A percentile compares a stretch with the other conserved stretches of the same genome.
Evolutionary conservation across 2,113 vertebrate genomes (phyloP).

Genomic region (Rhabdornis inornatus): DNA sequence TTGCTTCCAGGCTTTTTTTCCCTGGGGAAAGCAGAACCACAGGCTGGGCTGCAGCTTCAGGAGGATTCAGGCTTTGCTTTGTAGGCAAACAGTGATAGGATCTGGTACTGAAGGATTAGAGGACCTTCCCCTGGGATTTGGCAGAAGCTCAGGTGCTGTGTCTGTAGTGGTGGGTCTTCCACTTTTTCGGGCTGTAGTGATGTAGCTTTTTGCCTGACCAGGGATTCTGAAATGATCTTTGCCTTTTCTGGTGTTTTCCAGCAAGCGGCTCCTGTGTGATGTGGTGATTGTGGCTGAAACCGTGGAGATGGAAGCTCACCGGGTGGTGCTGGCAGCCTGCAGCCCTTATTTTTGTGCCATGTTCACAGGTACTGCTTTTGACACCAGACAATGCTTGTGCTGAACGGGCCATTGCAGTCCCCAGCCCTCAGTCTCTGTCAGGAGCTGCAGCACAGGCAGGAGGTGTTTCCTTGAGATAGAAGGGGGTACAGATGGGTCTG

Average conservation of each 20-base stretch:
- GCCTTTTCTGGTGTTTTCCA: slow-evolving; percentile 68
- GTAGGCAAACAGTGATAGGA: not conserved
- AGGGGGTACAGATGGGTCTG: not conserved
- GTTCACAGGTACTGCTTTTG: slow-evolving; percentile 87
- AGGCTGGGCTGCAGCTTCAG: not conserved
- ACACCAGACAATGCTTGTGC: not conserved
- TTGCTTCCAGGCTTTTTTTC: not conserved
- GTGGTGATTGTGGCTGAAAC: slow-evolving; percentile 90
- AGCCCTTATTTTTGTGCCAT: slow-evolving; percentile 98
- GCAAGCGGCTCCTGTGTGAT: slow-evolving; percentile 93
- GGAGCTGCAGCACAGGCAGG: not conserved
- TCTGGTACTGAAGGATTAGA: not conserved
- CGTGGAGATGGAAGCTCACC: slow-evolving; percentile 89
- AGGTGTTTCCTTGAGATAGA: not conserved
- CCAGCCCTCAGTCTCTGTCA: not conserved
- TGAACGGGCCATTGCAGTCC: fast-evolving
- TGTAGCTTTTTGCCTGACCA: not conserved
- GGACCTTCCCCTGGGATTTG: not conserved
- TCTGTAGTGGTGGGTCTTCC: not conserved
- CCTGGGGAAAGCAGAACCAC: not conserved
- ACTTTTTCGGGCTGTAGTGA: not conserved
- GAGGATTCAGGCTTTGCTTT: not conserved
- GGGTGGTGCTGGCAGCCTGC: slow-evolving; percentile 90
- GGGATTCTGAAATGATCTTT: slow-evolving; percentile 16
- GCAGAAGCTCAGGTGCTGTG: not conserved